Conservation (phyloP, 1,140 invertebrate genomes). For the Parapsyche elsis region DNA sequence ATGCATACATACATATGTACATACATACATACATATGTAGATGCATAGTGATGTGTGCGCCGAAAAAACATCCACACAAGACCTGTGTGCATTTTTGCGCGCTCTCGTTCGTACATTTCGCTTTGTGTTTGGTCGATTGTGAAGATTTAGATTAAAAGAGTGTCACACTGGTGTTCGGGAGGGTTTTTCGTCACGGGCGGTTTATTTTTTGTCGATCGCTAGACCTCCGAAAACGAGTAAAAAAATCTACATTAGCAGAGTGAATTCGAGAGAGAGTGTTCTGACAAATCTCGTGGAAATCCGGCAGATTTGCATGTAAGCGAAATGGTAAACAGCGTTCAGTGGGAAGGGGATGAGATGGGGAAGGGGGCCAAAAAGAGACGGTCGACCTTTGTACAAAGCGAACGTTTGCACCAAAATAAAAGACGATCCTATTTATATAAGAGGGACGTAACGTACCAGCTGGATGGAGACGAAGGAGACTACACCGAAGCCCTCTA, state of each 20-base stretch:
- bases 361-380: background rate
- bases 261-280: conserved; percentile 9
- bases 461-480: background rate
- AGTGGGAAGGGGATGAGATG: background rate
- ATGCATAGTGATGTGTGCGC: background rate
- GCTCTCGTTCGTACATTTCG: background rate
- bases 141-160: background rate
- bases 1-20: background rate
- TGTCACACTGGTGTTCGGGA: too few species aligned
- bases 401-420: conserved; percentile 7
- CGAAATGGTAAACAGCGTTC: conserved; percentile 24
- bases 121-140: background rate
- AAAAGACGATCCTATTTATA: conserved; percentile 6
- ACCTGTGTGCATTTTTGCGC: background rate
- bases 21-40: background rate
- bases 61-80: too few species aligned
- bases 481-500: background rate
- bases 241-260: background rate
- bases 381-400: background rate
- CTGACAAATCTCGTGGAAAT: conserved; percentile 29
- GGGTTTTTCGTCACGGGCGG: too few species aligned
- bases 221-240: background rate
- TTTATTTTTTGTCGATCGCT: too few species aligned
- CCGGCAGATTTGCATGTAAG: conserved; percentile 33
- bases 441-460: background rate